phyloP scores from a whole-genome alignment of 2,888 invertebrate species.

The Epinotia bilunana region DNA sequence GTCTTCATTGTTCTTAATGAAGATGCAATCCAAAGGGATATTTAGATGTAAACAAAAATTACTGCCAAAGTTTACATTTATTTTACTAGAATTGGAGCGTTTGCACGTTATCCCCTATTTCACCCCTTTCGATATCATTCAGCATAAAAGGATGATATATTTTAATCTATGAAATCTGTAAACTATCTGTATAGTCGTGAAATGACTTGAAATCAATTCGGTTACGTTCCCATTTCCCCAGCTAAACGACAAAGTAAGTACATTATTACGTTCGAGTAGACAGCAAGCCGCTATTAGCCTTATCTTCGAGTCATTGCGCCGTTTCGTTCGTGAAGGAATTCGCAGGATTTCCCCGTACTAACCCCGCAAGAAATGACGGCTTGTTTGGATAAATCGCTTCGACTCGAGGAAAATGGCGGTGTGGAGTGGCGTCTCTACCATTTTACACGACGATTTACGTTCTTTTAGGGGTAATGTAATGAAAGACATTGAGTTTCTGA shows the following conservation, averaged over 20 bases:
- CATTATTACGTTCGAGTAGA: constrained; percentile 49
- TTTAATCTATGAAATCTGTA: too few species aligned
- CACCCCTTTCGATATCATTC: too few species aligned
- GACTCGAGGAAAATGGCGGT: constrained; percentile 36
- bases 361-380: constrained; percentile 56
- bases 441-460: constrained; percentile 38
- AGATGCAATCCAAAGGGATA: background rate
- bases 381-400: constrained; percentile 51
- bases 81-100: too few species aligned
- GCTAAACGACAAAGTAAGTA: constrained; percentile 37
- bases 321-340: constrained; percentile 66
- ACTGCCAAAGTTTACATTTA: background rate
- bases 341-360: constrained; percentile 54
- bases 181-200: background rate
- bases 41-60: background rate
- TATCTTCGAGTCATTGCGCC: constrained; percentile 59
- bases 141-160: too few species aligned
- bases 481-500: constrained; percentile 29
- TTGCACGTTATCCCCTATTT: too few species aligned
- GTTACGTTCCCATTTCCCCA: background rate
- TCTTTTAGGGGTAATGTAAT: constrained; percentile 37
- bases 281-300: constrained; percentile 56
- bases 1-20: background rate
- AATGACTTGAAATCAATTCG: background rate
- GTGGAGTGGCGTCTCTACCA: constrained; percentile 40